Conservation (phyloP, 2,797 vertebrate genomes). For the Microcaecilia unicolor region DNA sequence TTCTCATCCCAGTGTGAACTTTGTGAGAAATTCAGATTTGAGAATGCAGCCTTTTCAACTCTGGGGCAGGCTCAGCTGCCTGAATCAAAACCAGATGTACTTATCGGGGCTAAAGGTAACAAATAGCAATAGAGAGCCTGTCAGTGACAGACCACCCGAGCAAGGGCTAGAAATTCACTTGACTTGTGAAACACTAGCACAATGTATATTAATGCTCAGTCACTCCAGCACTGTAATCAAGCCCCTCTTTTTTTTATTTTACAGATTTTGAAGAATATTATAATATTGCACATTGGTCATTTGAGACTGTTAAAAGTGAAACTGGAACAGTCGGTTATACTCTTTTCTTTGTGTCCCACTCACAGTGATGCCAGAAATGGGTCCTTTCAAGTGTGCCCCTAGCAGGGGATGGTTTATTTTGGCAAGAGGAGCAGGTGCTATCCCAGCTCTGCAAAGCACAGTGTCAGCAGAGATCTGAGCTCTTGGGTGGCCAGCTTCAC, state of each 20-base stretch:
- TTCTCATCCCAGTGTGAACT: conserved; percentile 73
- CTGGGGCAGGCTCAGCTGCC: conserved; percentile 79
- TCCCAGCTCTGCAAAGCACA: conserved; percentile 48
- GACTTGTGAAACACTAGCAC: conserved; percentile 50
- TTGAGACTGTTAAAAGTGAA: conserved; percentile 56
- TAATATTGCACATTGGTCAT: conserved; percentile 47
- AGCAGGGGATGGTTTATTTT: conserved; percentile 55
- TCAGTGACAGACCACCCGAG: conserved; percentile 78
- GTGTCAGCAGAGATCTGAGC: conserved; percentile 64
- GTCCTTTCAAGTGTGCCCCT: conserved; percentile 44
- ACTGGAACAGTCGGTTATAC: conserved; percentile 30
- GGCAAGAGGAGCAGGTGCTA: conserved; percentile 64
- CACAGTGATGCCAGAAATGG: conserved; percentile 38
- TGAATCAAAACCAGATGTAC: conserved; percentile 98
- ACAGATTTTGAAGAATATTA: conserved; percentile 39
- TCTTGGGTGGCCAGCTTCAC: conserved; percentile 70
- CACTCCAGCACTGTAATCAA: conserved; percentile 38
- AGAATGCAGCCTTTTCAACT: conserved; percentile 60
- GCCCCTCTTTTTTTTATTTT: conserved; percentile 10
- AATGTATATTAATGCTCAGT: conserved; percentile 52
- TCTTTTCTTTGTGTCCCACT: conserved; percentile 10
- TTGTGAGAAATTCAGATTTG: conserved; percentile 96
- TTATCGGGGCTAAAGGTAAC: conserved; percentile 92
- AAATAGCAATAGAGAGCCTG: conserved; percentile 79
- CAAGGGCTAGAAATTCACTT: conserved; percentile 55